Evolutionary conservation across 2,797 vertebrate species (phyloP), one percentile per base, ranked within the genome.

Genomic region (Peromyscus nudipes): DNA sequence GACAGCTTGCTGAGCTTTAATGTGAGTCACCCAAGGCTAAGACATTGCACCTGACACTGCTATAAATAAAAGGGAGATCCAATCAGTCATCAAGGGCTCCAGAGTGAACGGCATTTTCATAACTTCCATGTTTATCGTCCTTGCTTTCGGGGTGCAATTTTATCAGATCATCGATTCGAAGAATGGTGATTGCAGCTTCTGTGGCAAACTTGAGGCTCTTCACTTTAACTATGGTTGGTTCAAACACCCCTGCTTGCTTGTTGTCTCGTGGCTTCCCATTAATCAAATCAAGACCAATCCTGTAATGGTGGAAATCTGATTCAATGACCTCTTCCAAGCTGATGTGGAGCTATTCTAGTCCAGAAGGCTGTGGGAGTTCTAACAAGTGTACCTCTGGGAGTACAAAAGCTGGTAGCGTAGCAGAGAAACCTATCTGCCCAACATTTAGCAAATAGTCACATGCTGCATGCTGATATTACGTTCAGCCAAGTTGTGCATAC

Each of bases 131-230:
- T 83, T 98, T 99, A 0, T 99, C 99, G 34, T 99, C 99, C 98
- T 99, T 99, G 57, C 98, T 99, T 97, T 99, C 99, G 31, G 99
- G 99, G 98, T 99, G 99, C 93, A 99, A 98, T 97, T 99, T 99
- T 99, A 99, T 99, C 91, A 99, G 99, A 97, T 99, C 99, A 89
- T 99, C 98, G 99, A 99, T 99, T 88, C 99, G 99, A 90, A 99
- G 99, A 98, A 99, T 99, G 97, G 99, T 99, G 98, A 99, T 99
- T 62, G 99, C 99, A 3, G 99, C 99, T 98, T 99, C 99, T 1
- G 99, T 99, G 96, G 99, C 99, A 94, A 99, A 99, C 98, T 99
- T 99, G 4, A 99, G 98, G 98, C 99, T 99, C 98, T 99, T 99
- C 1, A 99, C 99, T 98, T 99, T 99, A 16, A 99, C 99, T 98